Percentiles rank a stretch among this genome's conserved stretches.
phyloP scores from a whole-genome alignment of 2,797 vertebrate genomes.

The Ispidina lecontei region DNA sequence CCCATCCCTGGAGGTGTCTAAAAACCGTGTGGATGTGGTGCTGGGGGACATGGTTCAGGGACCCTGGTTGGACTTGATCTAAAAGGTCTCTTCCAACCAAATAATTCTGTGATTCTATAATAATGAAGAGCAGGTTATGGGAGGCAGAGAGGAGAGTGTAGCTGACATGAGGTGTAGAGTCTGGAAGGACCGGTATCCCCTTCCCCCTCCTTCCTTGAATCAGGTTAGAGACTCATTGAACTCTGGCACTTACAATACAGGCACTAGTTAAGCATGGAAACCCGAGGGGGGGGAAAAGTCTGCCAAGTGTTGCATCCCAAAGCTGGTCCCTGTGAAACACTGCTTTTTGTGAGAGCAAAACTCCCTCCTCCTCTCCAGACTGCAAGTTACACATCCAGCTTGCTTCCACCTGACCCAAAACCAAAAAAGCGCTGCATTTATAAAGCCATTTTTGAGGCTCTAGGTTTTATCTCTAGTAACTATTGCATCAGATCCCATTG shows the following conservation, averaged over 20 bases:
- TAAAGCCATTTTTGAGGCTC: not conserved
- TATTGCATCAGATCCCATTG: not conserved
- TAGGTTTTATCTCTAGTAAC: not conserved
- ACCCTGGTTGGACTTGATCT: too few relatives aligned
- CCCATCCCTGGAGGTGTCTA: too few relatives aligned
- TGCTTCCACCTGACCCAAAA: not conserved
- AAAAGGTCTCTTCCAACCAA: too few relatives aligned
- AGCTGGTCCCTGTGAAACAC: not conserved
- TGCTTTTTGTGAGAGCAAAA: not conserved
- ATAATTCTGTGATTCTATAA: too few relatives aligned
- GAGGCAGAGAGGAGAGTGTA: not conserved
- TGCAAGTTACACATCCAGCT: not conserved
- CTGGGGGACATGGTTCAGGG: too few relatives aligned
- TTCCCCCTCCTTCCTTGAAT: not conserved
- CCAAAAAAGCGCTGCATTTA: not conserved
- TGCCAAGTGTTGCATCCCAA: not conserved
- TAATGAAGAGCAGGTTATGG: not conserved
- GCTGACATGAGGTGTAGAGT: not conserved
- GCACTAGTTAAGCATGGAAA: not conserved
- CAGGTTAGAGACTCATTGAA: fast-evolving
- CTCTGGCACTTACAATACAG: not conserved
- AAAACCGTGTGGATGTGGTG: too few relatives aligned
- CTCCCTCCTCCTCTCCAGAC: not conserved
- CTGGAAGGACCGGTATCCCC: not conserved
- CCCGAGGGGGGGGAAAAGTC: too few relatives aligned